Conservation (phyloP, 1,140 invertebrate genomes). For the Euura saliciscinereae region DNA sequence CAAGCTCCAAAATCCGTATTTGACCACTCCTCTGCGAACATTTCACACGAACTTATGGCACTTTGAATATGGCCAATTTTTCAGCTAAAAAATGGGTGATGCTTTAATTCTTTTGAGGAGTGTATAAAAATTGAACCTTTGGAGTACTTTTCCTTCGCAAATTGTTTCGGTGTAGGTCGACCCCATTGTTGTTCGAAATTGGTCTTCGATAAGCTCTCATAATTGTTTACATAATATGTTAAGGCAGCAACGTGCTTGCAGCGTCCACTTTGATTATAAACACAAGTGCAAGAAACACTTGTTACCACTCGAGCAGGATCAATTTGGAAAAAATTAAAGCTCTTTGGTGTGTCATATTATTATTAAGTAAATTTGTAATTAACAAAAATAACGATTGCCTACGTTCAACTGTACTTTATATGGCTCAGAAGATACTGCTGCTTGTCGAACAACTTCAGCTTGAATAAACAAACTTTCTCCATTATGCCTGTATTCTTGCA, state of each 20-base stretch:
- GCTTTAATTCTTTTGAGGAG: too few species aligned
- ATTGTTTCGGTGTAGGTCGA: conserved; percentile 27
- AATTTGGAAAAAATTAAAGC: conserved; percentile 22
- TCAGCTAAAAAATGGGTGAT: too few species aligned
- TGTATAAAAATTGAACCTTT: conserved; percentile 18
- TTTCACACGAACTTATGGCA: too few species aligned
- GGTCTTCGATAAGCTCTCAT: conserved; percentile 28
- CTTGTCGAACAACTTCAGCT: conserved; percentile 22
- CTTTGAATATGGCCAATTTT: too few species aligned
- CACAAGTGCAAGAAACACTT: conserved; percentile 27
- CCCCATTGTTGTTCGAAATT: conserved; percentile 29
- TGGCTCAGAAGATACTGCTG: conserved; percentile 15
- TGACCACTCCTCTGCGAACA: too few species aligned
- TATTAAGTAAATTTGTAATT: not conserved
- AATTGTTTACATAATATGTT: conserved; percentile 29
- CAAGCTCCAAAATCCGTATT: too few species aligned
- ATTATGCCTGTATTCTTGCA: conserved; percentile 23
- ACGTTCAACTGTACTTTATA: conserved; percentile 19
- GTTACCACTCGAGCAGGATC: conserved; percentile 18
- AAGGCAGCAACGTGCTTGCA: conserved; percentile 31
- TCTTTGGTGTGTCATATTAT: not conserved
- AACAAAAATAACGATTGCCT: not conserved
- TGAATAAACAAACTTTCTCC: conserved; percentile 21
- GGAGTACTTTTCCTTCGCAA: conserved; percentile 27
- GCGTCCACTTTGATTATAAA: conserved; percentile 24